These are phyloP conservation scores for Bombus haemorrhoidalis DNA, from an alignment of 1,140 invertebrate species.

Conservation along the genomic window DNA sequence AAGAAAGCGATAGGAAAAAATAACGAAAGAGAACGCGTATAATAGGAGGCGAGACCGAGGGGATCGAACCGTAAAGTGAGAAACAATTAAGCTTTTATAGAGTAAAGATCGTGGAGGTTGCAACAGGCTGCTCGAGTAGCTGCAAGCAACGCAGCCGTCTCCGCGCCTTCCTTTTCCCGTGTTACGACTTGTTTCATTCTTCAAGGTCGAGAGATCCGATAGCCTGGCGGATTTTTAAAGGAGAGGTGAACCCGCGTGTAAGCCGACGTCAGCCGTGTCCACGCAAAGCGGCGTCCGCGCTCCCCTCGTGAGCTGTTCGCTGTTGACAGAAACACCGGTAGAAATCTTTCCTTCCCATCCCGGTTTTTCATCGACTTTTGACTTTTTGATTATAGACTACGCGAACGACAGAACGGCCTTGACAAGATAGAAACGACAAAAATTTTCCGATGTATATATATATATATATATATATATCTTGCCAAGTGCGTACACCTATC, in stretches of 20 bases:
- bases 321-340: no score
- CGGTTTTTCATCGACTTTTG: background rate
- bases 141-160: slow-evolving; percentile 24
- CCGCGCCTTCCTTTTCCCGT: slow-evolving; percentile 47
- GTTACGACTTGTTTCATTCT: slow-evolving; percentile 77
- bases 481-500: no score
- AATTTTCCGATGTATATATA: background rate
- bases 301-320: background rate
- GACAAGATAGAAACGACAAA: slow-evolving; percentile 8
- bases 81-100: slow-evolving; percentile 80
- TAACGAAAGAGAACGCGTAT: background rate
- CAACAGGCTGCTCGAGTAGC: slow-evolving; percentile 30
- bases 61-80: slow-evolving; percentile 74
- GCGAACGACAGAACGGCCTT: slow-evolving; percentile 7
- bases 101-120: slow-evolving; percentile 71
- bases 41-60: slow-evolving; percentile 48
- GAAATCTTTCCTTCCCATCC: no score
- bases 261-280: slow-evolving; percentile 12
- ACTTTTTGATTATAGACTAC: background rate
- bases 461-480: no score
- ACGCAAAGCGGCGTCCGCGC: background rate
- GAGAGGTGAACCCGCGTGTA: slow-evolving; percentile 23
- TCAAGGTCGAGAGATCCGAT: slow-evolving; percentile 73
- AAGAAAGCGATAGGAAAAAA: background rate
- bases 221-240: slow-evolving; percentile 63